These are phyloP conservation scores for Chionodraco myersi DNA, from an alignment of 2,113 vertebrate genomes.

Conservation along the genomic window DNA sequence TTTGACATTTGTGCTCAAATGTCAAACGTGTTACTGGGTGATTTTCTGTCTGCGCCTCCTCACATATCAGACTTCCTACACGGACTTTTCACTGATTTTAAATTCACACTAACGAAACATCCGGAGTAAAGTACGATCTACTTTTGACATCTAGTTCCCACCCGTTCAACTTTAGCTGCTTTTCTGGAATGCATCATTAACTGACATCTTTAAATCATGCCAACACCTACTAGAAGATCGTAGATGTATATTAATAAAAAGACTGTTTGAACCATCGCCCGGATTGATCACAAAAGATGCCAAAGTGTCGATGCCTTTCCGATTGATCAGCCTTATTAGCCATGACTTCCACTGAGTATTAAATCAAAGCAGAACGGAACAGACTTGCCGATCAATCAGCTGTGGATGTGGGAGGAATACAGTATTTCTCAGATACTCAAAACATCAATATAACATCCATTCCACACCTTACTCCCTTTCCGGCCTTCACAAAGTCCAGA, in stretches of 20 bases:
- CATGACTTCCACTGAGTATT: neutral
- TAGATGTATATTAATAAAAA: neutral
- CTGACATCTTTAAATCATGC: neutral
- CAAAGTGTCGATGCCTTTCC: too few relatives aligned
- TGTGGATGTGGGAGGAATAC: constrained; percentile 19
- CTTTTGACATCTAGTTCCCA: too few relatives aligned
- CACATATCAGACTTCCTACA: neutral
- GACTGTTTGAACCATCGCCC: neutral
- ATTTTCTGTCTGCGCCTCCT: too few relatives aligned
- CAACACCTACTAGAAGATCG: neutral
- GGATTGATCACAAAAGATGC: neutral
- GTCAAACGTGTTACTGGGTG: neutral
- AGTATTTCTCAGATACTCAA: neutral
- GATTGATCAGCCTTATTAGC: neutral
- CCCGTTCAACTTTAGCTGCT: too few relatives aligned
- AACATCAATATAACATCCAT: neutral
- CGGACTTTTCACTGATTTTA: neutral
- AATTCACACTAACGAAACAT: neutral
- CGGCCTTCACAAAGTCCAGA: neutral
- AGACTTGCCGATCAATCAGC: neutral
- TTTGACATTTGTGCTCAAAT: neutral
- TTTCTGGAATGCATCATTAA: too few relatives aligned
- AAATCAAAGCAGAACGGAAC: too few relatives aligned
- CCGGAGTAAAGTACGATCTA: neutral
- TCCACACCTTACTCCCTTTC: neutral